Conservation (phyloP, 2,797 vertebrate species). For the Sylvia borin region DNA sequence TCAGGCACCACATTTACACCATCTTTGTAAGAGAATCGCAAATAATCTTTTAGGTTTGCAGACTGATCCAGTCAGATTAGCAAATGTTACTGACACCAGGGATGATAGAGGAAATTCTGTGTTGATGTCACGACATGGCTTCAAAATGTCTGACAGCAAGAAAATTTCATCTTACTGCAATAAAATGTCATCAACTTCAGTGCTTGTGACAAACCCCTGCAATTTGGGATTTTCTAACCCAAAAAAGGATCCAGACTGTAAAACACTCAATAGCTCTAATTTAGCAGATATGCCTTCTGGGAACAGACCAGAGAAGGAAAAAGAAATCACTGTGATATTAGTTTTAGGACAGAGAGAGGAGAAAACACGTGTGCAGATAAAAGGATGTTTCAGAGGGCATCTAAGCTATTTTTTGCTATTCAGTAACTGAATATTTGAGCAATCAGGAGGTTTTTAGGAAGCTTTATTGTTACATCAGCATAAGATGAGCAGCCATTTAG, state of each 20-base stretch:
- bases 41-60: not conserved
- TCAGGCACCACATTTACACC: not conserved
- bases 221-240: not conserved
- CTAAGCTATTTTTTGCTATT: not conserved
- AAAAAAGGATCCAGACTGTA: not conserved
- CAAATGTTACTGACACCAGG: not conserved
- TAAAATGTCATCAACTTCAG: not conserved
- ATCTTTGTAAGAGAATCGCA: not conserved
- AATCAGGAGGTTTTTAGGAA: not conserved
- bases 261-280: rapidly evolving
- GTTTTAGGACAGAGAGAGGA: not conserved
- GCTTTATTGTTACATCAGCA: not conserved
- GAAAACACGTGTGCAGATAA: not conserved
- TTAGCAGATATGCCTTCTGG: not conserved
- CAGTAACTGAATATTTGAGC: not conserved
- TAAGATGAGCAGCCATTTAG: not conserved
- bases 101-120: not conserved
- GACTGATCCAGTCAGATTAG: not conserved
- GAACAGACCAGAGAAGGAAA: not conserved
- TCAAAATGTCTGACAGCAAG: not conserved
- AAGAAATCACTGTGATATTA: not conserved
- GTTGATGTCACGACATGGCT: not conserved
- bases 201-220: not conserved
- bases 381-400: not conserved
- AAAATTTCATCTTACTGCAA: not conserved